phyloP scores from a whole-genome alignment of 1,140 invertebrate species.

The Mercenaria mercenaria region DNA sequence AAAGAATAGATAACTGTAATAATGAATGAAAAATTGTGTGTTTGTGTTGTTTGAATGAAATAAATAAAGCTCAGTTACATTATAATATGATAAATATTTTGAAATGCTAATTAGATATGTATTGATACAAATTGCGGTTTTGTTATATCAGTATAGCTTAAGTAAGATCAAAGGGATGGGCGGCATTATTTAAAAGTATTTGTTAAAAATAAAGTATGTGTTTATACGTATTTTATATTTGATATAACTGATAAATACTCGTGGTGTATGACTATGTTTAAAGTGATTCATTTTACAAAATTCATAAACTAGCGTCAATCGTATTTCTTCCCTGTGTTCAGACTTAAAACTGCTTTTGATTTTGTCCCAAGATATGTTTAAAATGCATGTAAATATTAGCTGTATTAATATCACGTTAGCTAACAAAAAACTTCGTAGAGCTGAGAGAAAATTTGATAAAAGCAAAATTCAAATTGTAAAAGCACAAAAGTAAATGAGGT shows the following conservation, averaged over 20 bases:
- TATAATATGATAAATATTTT: background rate
- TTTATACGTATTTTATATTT: background rate
- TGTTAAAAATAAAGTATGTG: background rate
- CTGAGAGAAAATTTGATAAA: too few relatives aligned
- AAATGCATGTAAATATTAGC: background rate
- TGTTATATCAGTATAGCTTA: background rate
- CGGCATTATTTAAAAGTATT: background rate
- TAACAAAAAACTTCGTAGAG: too few relatives aligned
- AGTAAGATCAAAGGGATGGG: background rate
- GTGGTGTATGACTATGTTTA: background rate
- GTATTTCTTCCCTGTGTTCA: background rate
- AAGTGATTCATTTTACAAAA: background rate
- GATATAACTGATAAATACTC: background rate
- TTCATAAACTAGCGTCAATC: background rate
- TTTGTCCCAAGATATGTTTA: background rate
- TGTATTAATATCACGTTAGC: too few relatives aligned
- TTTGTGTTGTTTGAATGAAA: background rate
- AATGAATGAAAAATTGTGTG: background rate
- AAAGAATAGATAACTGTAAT: background rate
- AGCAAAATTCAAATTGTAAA: too few relatives aligned
- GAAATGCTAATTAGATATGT: background rate
- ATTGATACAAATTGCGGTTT: background rate
- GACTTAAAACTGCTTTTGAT: background rate
- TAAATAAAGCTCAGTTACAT: background rate
- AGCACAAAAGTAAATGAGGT: too few relatives aligned